These are phyloP conservation scores for Latrodectus elegans DNA, from an alignment of 2,888 invertebrate species.

Conservation along the genomic window DNA sequence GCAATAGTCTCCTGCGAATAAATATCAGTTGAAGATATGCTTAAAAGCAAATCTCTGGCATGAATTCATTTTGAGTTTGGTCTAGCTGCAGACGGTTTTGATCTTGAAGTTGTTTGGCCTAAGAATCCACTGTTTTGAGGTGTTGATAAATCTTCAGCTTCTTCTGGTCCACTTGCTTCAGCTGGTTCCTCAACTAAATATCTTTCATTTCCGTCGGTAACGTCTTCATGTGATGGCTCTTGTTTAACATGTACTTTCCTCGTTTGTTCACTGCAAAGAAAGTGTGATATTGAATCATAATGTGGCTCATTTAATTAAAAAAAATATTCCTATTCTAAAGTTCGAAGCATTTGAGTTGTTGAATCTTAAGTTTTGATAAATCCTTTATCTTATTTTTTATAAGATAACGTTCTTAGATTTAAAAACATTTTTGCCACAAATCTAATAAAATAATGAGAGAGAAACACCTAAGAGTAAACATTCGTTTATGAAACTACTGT, in stretches of 20 bases:
- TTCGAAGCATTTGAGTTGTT: not conserved
- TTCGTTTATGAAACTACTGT: too few relatives aligned
- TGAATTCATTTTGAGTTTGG: slow-evolving; percentile 60
- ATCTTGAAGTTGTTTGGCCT: slow-evolving; percentile 40
- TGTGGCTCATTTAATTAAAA: too few relatives aligned
- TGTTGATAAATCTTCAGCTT: slow-evolving; percentile 63
- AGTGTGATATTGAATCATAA: not conserved
- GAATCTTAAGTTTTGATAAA: too few relatives aligned
- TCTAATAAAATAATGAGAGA: too few relatives aligned
- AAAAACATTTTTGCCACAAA: too few relatives aligned
- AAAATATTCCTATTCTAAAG: too few relatives aligned
- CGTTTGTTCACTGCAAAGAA: slow-evolving; percentile 53
- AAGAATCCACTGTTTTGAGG: slow-evolving; percentile 57
- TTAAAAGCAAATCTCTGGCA: slow-evolving; percentile 7
- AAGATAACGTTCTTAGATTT: too few relatives aligned
- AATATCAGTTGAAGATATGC: slow-evolving; percentile 11
- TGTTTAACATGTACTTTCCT: slow-evolving; percentile 54
- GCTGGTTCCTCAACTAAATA: slow-evolving; percentile 62
- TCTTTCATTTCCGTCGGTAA: slow-evolving; percentile 40
- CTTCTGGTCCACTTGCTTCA: slow-evolving; percentile 60
- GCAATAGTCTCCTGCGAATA: slow-evolving; percentile 26
- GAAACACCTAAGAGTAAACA: too few relatives aligned
- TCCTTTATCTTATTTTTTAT: not conserved
- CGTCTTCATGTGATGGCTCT: slow-evolving; percentile 55
- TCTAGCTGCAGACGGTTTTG: slow-evolving; percentile 47